A percentile compares a stretch with the other conserved stretches of the same genome.
These are phyloP conservation scores for Tangara arthus DNA, from an alignment of 2,797 vertebrate species.

Conservation along the genomic window DNA sequence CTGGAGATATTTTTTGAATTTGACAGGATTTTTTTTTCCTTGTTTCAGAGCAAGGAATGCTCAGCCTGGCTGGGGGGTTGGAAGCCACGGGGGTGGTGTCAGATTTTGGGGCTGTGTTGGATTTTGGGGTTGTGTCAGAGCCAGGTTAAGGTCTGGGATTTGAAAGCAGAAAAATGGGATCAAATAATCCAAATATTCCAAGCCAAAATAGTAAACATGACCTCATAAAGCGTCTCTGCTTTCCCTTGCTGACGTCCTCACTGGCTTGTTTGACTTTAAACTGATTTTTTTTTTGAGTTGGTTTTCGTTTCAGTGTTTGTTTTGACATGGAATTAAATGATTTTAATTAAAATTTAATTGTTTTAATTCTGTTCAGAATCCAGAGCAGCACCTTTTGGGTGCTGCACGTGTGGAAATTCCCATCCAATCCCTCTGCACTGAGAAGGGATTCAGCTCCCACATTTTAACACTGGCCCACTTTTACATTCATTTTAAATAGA, in stretches of 20 bases:
- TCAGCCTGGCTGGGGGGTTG: not conserved
- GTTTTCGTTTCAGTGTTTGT: not conserved
- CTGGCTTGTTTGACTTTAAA: not conserved
- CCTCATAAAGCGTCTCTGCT: not conserved
- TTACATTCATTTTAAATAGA: not conserved
- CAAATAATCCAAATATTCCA: not conserved
- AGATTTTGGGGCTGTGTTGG: fast-evolving
- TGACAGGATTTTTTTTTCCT: not conserved
- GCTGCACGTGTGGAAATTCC: not conserved
- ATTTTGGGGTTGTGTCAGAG: not conserved
- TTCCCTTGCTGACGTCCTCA: not conserved
- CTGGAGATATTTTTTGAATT: conserved; percentile 33
- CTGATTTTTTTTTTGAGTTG: not conserved
- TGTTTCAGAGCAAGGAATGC: not conserved
- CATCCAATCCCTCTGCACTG: not conserved
- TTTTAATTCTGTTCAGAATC: not conserved
- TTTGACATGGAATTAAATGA: not conserved
- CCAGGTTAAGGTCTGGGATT: not conserved
- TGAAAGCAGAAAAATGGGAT: not conserved
- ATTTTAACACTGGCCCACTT: not conserved
- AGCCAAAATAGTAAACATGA: not conserved
- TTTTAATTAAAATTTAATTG: not conserved
- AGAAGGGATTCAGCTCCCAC: not conserved
- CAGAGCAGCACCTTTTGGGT: not conserved
- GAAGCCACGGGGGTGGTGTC: not conserved